Conservation (phyloP, 2,113 vertebrate genomes). For the Neodon shergylaensis region DNA sequence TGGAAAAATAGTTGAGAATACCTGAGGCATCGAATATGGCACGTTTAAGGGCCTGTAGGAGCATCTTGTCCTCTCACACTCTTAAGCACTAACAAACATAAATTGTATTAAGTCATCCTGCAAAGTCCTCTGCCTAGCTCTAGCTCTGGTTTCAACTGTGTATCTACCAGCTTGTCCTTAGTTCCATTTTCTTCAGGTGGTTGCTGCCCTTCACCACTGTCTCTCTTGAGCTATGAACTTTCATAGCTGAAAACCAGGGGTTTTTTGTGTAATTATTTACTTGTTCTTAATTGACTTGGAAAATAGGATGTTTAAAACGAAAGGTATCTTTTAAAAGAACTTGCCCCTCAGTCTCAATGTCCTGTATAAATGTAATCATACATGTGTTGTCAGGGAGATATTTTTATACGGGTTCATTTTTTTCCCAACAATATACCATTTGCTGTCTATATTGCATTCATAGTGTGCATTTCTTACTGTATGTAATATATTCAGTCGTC, state of each 20-base stretch:
- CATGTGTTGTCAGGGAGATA: not conserved
- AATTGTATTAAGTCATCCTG: not conserved
- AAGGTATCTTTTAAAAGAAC: not conserved
- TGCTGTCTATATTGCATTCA: not conserved
- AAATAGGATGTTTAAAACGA: conserved; percentile 50
- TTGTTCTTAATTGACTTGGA: conserved; percentile 40
- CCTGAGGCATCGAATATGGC: not conserved
- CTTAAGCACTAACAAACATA: not conserved
- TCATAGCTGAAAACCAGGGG: conserved; percentile 20
- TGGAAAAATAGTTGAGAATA: not conserved
- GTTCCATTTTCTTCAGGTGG: not conserved
- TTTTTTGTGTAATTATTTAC: conserved; percentile 11
- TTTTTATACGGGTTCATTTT: not conserved
- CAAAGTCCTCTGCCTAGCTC: not conserved
- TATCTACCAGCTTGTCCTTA: not conserved
- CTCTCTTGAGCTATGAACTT: conserved; percentile 9
- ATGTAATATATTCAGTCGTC: not conserved
- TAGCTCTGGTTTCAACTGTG: not conserved
- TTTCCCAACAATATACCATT: not conserved
- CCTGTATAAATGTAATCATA: not conserved
- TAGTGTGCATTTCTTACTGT: not conserved
- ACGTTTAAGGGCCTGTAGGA: not conserved
- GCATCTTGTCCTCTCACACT: not conserved
- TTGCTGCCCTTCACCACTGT: not conserved
- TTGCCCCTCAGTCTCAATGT: not conserved